phyloP scores from a whole-genome alignment of 2,888 invertebrate species.

The Tiphia femorata region DNA sequence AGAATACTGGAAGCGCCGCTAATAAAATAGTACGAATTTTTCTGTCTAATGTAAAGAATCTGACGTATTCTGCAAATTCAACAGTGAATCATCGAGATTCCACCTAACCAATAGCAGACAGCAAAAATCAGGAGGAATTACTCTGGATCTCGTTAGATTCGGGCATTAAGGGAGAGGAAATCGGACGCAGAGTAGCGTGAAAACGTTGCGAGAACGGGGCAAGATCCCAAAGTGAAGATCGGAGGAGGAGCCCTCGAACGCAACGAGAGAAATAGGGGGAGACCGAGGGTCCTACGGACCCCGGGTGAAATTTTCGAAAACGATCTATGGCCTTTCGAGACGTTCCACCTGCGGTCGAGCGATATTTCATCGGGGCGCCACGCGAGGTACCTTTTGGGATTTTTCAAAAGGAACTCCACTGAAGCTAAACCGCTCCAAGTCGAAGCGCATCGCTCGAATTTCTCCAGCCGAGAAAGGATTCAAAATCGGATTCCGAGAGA shows the following conservation, averaged over 20 bases:
- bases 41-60: too few relatives aligned
- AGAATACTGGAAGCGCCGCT: too few relatives aligned
- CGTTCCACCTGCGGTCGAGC: conserved; percentile 24
- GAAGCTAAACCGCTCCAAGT: background rate
- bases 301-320: conserved; percentile 31
- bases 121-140: too few relatives aligned
- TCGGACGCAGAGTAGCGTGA: conserved; percentile 26
- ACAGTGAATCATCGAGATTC: too few relatives aligned
- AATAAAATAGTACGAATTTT: too few relatives aligned
- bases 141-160: too few relatives aligned
- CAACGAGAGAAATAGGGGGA: too few relatives aligned
- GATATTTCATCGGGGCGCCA: conserved; percentile 30
- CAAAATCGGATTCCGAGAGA: too few relatives aligned
- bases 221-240: background rate
- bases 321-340: conserved; percentile 18
- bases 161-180: too few relatives aligned
- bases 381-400: conserved; percentile 7
- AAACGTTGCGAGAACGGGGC: conserved; percentile 13
- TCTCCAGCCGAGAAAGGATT: too few relatives aligned
- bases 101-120: too few relatives aligned
- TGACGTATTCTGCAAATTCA: too few relatives aligned
- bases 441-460: background rate
- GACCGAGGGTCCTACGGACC: conserved; percentile 12
- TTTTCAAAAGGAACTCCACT: background rate
- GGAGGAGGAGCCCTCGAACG: conserved; percentile 2